A percentile compares a stretch with the other conserved stretches of the same genome.
Conservation (phyloP, 2,797 vertebrate genomes). For the Coregonus ussuriensis region DNA sequence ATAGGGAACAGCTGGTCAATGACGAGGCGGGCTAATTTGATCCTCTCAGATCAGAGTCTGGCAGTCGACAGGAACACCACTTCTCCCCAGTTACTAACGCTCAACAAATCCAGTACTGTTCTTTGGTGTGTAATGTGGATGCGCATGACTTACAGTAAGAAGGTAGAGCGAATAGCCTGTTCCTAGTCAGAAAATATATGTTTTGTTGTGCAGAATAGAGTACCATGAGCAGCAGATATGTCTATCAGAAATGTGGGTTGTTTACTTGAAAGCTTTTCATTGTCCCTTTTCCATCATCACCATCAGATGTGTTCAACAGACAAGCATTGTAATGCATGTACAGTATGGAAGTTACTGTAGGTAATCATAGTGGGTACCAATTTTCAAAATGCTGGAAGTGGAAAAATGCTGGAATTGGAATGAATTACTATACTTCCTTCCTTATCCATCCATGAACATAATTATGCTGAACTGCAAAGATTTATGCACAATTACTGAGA, state of each 20-base stretch:
- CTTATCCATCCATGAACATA: neutral
- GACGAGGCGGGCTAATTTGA: neutral
- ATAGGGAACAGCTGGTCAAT: constrained; percentile 1
- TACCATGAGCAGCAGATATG: neutral
- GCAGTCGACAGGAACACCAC: neutral
- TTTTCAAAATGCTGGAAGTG: neutral
- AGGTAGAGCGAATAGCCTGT: neutral
- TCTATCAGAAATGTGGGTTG: neutral
- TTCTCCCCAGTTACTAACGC: neutral
- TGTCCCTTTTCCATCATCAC: neutral
- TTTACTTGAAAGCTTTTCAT: neutral
- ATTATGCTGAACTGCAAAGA: neutral
- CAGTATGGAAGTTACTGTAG: neutral
- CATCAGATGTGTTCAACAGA: neutral
- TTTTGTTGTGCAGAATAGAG: neutral
- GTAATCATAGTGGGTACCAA: neutral
- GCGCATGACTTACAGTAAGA: neutral
- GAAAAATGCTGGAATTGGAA: neutral
- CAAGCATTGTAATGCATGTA: neutral
- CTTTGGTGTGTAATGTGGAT: neutral
- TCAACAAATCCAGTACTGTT: neutral
- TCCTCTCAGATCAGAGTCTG: neutral
- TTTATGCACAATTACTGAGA: neutral
- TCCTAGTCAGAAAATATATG: neutral
- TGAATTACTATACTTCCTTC: neutral